Evolutionary conservation across 2,888 invertebrate species (phyloP).

Genomic region (Colostygia pectinataria): DNA sequence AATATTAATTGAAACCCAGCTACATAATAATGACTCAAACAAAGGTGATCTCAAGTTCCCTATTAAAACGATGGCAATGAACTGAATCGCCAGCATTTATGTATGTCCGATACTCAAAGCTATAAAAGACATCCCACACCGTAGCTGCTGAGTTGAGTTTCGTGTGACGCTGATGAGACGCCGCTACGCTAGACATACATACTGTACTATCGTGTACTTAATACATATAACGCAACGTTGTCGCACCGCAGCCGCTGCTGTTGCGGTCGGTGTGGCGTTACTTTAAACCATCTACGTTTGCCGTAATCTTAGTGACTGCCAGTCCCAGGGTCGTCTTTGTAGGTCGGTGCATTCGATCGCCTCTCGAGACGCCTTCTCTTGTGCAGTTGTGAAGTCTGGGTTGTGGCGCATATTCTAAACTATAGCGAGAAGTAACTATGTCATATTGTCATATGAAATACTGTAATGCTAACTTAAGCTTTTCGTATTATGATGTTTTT

Average conservation of each 20-base stretch:
- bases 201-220: too few species aligned
- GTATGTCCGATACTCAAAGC: conserved; percentile 32
- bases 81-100: conserved; percentile 36
- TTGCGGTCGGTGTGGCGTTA: conserved; percentile 1
- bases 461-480: too few species aligned
- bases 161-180: too few species aligned
- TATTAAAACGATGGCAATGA: conserved; percentile 34
- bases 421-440: conserved; percentile 28
- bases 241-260: neutral
- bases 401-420: conserved; percentile 36
- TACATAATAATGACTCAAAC: conserved; percentile 12
- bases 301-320: conserved; percentile 47
- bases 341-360: conserved; percentile 48
- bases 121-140: conserved; percentile 2
- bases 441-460: too few species aligned
- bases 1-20: neutral
- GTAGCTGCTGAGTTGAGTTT: neutral
- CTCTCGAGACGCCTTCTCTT: conserved; percentile 38
- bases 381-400: conserved; percentile 34
- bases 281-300: conserved; percentile 40
- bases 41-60: conserved; percentile 32
- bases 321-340: conserved; percentile 48
- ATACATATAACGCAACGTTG: neutral
- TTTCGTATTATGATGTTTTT: too few species aligned
- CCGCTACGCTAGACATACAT: too few species aligned